Evolutionary conservation across 2,797 vertebrate genomes (phyloP), one percentile per base, ranked within the genome.

Genomic region (Valencia hispanica): DNA sequence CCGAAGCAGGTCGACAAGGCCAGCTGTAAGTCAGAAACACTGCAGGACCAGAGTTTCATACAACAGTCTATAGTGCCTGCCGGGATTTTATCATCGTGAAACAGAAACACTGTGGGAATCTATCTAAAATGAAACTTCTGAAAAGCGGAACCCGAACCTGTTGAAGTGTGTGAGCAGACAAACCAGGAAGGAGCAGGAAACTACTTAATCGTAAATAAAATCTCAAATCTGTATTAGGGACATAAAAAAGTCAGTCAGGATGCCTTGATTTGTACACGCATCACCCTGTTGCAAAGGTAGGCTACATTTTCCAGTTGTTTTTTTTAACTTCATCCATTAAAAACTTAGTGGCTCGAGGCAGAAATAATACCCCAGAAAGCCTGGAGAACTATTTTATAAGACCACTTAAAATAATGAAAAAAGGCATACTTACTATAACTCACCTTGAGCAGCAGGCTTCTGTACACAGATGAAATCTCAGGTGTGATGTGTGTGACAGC

Each of bases 401-500:
- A 27, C 12, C 39, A 15, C 25, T 27, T 27, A 9, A 45, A 68
- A 27, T 11, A 45, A 15, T n/a, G 22, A 43, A 43, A n/a, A 43
- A 43, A 27, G 39, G 14, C 5, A 45, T 68, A 11, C 6, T 0
- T 43, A 27, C 36, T 68, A 22, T 41, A 43, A 68, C 65, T 5
- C 22, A n/a, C 65, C 2, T 45, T 18, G 25, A 68, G 65, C 3
- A 0, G 25, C 14, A 68, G 43, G 65, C 39, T 25, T 45, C 39
- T 68, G 65, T 45, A 12, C 39, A 68, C 7, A 4, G 65, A 68
- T 68, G 65, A 27, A 68, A 68, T 68, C 39, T 43, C 41, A 45
- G 25, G 39, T 68, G 65, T 2, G 17, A 72, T 65, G 71, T 36
- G 14, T 68, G 57, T 80, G 74, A 79, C 81, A 63, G 36, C 43